phyloP scores from a whole-genome alignment of 2,888 invertebrate genomes.

The Mechanitis messenoides region DNA sequence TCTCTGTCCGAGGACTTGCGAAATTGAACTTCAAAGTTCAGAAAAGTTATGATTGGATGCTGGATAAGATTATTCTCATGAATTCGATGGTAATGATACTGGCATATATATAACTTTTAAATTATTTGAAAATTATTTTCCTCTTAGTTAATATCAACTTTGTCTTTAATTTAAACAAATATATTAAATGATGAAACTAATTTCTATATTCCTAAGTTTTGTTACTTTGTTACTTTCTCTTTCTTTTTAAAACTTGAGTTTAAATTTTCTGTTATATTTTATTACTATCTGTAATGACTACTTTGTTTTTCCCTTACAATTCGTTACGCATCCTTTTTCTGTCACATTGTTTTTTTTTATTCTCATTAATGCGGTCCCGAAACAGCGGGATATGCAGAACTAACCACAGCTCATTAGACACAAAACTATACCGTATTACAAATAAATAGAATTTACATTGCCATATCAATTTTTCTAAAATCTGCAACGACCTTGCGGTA shows the following conservation, averaged over 20 bases:
- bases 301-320: constrained; percentile 23
- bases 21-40: constrained; percentile 33
- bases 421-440: constrained; percentile 8
- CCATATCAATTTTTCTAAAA: constrained; percentile 5
- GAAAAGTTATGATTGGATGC: constrained; percentile 22
- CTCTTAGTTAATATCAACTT: neutral
- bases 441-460: constrained; percentile 14
- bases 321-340: constrained; percentile 23
- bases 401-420: constrained; percentile 12
- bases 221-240: neutral
- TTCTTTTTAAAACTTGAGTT: neutral
- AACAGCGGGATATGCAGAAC: constrained; percentile 46
- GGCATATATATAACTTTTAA: neutral
- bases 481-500: constrained; percentile 28
- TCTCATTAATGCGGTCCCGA: constrained; percentile 54
- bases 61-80: neutral
- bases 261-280: neutral
- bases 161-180: neutral
- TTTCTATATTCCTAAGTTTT: neutral
- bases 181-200: neutral
- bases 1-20: constrained; percentile 44
- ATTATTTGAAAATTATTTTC: neutral
- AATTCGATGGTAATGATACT: constrained; percentile 1
- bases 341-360: constrained; percentile 22
- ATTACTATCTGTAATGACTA: constrained; percentile 13